These are phyloP conservation scores for Chiridota heheva DNA, from an alignment of 35 echinoderm and acorn worm genomes.

Conservation along the genomic window DNA sequence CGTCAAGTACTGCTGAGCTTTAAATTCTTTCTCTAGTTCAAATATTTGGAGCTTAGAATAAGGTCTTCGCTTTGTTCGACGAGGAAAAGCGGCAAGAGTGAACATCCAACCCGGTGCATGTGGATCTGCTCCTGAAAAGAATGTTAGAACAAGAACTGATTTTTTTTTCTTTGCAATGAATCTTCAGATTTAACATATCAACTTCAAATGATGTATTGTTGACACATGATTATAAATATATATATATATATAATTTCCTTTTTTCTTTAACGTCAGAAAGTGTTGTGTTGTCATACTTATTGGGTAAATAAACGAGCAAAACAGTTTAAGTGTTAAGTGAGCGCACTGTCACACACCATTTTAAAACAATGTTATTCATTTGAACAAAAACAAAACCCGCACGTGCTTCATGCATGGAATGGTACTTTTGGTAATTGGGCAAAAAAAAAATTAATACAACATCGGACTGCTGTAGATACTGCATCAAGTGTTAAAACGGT, in stretches of 20 bases:
- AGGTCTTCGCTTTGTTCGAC: slow-evolving; percentile 73
- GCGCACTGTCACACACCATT: no score
- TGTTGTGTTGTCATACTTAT: no score
- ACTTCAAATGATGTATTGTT: background rate
- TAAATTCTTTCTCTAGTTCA: slow-evolving; percentile 81
- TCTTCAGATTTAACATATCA: background rate
- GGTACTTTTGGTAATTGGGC: no score
- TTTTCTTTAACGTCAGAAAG: no score
- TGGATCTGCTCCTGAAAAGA: slow-evolving; percentile 8
- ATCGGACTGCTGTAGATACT: no score
- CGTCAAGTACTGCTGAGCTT: slow-evolving; percentile 80
- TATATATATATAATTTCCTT: slow-evolving; percentile 11
- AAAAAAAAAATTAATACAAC: no score
- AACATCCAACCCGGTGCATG: slow-evolving; percentile 85
- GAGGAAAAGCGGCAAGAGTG: slow-evolving; percentile 76
- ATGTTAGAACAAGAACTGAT: background rate
- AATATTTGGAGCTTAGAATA: slow-evolving; percentile 87
- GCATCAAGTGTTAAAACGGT: no score
- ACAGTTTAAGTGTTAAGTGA: no score
- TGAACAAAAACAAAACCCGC: no score
- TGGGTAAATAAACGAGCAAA: no score
- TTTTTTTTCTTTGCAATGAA: background rate
- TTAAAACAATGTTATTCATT: no score
- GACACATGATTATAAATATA: background rate
- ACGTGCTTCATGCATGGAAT: no score